Conservation (phyloP, 1,140 invertebrate species). For the Drosophila kepulauana region DNA sequence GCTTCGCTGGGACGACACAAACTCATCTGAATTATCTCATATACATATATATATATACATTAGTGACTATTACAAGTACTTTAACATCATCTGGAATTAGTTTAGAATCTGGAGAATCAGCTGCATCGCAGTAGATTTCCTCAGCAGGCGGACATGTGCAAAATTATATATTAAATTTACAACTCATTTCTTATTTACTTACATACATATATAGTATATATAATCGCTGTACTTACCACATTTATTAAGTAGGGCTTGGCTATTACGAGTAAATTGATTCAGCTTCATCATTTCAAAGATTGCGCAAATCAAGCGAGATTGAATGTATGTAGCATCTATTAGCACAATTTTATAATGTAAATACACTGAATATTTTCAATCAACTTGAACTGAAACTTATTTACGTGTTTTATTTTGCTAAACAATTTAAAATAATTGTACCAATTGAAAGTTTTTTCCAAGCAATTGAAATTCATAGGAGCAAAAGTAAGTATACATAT, state of each 20-base stretch:
- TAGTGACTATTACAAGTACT: conserved; percentile 24
- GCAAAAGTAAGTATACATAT: background rate
- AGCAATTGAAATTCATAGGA: background rate
- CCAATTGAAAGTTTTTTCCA: background rate
- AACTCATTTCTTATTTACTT: conserved; percentile 26
- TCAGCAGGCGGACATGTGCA: conserved; percentile 78
- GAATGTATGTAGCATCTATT: conserved; percentile 47
- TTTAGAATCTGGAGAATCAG: conserved; percentile 31
- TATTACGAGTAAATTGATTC: conserved; percentile 20
- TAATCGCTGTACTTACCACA: conserved; percentile 50
- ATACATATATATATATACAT: conserved; percentile 1
- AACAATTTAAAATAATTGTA: too few species aligned
- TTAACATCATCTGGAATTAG: conserved; percentile 31
- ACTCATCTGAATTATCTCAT: conserved; percentile 60
- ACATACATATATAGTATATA: conserved; percentile 19
- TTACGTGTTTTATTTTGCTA: background rate
- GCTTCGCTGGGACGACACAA: conserved; percentile 80
- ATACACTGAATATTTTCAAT: conserved; percentile 65
- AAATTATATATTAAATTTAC: conserved; percentile 46
- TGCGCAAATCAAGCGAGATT: conserved; percentile 23
- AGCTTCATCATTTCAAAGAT: conserved; percentile 18
- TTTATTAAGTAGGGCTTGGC: conserved; percentile 63
- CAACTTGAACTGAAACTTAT: background rate
- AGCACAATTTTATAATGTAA: conserved; percentile 71
- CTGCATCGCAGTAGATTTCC: conserved; percentile 18